Evolutionary conservation across 1,140 invertebrate species (phyloP).

Genomic region (Goniozus legneri): DNA sequence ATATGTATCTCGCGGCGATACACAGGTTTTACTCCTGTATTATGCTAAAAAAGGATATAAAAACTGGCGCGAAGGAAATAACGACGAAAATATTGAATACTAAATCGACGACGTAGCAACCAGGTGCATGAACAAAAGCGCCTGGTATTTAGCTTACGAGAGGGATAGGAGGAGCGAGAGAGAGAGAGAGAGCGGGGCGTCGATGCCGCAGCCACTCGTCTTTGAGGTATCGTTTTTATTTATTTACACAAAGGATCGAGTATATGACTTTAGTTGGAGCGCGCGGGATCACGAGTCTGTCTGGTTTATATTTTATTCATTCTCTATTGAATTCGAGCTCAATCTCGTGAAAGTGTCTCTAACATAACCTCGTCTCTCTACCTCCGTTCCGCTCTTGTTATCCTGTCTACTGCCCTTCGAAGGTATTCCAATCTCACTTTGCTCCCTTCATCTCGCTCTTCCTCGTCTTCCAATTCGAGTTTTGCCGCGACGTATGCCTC

Average conservation of each 20-base stretch:
- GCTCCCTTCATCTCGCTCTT: slow-evolving; percentile 14
- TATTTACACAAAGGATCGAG: slow-evolving; percentile 37
- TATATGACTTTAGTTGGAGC: slow-evolving; percentile 16
- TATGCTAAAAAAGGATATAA: too few relatives aligned
- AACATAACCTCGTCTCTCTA: slow-evolving; percentile 23
- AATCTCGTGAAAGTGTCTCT: slow-evolving; percentile 52
- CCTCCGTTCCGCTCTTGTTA: slow-evolving; percentile 14
- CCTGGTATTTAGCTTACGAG: too few relatives aligned
- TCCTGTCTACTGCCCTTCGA: slow-evolving; percentile 16
- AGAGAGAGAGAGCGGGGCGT: slow-evolving; percentile 2
- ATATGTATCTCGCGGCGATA: too few relatives aligned
- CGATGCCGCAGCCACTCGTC: slow-evolving; percentile 5
- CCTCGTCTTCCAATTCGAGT: slow-evolving; percentile 28
- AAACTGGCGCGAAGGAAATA: too few relatives aligned
- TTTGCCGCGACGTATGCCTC: slow-evolving; percentile 15
- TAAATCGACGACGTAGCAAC: too few relatives aligned
- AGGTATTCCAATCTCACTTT: slow-evolving; percentile 30
- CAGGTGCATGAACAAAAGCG: too few relatives aligned
- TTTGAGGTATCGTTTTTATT: slow-evolving; percentile 39
- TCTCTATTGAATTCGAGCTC: slow-evolving; percentile 53
- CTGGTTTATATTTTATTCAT: slow-evolving; percentile 55
- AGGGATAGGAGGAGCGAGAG: slow-evolving; percentile 16
- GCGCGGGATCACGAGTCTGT: slow-evolving; percentile 21
- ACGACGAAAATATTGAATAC: too few relatives aligned
- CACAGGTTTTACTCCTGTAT: too few relatives aligned